Conservation (phyloP, 2,113 vertebrate genomes). For the Chaetops frenatus region DNA sequence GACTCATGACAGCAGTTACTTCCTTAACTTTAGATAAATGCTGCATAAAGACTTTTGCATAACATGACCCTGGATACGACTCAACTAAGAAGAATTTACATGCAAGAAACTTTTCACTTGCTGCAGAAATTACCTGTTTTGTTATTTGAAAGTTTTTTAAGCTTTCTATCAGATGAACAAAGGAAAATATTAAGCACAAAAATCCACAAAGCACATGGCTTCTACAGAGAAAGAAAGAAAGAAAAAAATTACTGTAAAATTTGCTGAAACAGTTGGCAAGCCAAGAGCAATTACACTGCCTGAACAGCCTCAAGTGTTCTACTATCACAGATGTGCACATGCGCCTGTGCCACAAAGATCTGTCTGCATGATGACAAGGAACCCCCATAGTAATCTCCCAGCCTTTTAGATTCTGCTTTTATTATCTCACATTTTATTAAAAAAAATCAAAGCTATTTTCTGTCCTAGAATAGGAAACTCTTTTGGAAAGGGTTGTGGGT, state of each 20-base stretch:
- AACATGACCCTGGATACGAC: not conserved
- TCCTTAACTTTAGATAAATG: not conserved
- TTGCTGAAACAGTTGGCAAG: not conserved
- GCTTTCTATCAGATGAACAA: not conserved
- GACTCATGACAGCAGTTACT: not conserved
- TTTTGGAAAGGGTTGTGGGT: not conserved
- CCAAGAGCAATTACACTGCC: not conserved
- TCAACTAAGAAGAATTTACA: not conserved
- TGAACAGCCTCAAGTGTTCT: not conserved
- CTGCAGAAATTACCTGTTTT: not conserved
- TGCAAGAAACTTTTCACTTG: not conserved
- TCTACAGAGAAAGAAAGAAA: not conserved
- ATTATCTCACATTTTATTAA: not conserved
- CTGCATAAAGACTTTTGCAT: not conserved
- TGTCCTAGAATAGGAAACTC: not conserved
- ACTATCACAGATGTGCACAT: not conserved
- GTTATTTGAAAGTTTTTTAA: not conserved
- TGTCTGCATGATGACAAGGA: not conserved
- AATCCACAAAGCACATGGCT: not conserved
- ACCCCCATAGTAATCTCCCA: not conserved
- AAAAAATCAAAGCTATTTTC: not conserved
- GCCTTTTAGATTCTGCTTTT: not conserved
- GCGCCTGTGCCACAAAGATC: not conserved
- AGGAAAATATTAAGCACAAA: not conserved
- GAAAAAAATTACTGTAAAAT: not conserved